These are phyloP conservation scores for Mus spretus DNA, from an alignment of 2,797 vertebrate genomes.

Conservation along the genomic window DNA sequence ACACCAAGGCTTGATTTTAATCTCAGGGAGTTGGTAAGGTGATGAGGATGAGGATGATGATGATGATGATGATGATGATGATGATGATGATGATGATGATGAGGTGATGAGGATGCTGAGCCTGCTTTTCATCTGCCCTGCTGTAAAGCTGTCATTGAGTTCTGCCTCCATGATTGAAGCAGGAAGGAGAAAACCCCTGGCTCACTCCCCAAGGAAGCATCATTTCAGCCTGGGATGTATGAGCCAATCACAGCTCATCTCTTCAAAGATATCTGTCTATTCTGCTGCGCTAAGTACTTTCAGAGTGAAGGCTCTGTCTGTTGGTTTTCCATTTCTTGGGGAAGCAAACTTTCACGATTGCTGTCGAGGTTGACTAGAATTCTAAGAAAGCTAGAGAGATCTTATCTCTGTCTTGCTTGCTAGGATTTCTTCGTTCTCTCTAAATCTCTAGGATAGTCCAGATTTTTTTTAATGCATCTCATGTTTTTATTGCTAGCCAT, in stretches of 20 bases:
- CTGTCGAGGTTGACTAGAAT: constrained; percentile 67
- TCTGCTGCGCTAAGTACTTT: constrained; percentile 17
- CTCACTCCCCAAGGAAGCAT: constrained; percentile 65
- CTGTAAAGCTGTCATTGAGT: background rate
- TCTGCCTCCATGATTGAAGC: background rate
- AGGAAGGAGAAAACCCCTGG: constrained; percentile 4
- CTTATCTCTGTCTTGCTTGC: background rate
- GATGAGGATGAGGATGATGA: background rate
- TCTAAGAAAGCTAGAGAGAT: constrained; percentile 62
- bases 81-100: background rate
- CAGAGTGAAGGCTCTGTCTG: background rate
- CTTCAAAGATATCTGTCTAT: constrained; percentile 66
- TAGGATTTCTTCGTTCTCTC: background rate
- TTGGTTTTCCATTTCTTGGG: constrained; percentile 55
- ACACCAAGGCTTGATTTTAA: constrained; percentile 13
- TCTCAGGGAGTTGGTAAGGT: constrained; percentile 56
- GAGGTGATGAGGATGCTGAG: background rate
- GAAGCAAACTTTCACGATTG: constrained; percentile 48
- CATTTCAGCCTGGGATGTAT: constrained; percentile 67
- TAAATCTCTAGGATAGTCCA: constrained; percentile 2
- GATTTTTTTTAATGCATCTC: constrained; percentile 25
- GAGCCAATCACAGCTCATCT: constrained; percentile 16
- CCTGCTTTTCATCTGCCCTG: background rate
- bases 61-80: background rate
- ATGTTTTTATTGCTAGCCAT: constrained; percentile 28